Evolutionary conservation across 1,140 invertebrate species (phyloP).

Genomic region (Physella acuta): DNA sequence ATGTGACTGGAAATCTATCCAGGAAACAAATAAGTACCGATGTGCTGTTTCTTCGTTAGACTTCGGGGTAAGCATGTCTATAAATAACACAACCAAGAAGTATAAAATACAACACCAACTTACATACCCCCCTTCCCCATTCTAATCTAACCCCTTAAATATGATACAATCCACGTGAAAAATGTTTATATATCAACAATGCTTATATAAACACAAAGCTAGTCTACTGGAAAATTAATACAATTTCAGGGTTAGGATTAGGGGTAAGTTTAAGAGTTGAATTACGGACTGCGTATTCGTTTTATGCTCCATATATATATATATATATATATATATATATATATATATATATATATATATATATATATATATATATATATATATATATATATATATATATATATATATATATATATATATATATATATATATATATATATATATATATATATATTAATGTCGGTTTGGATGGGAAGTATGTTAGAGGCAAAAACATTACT

Average conservation of each 20-base stretch:
- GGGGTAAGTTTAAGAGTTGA: too few species aligned
- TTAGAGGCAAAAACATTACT: too few species aligned
- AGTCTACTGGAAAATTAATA: neutral
- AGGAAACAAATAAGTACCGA: too few species aligned
- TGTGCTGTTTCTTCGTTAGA: too few species aligned
- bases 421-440: neutral
- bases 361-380: constrained; percentile 5
- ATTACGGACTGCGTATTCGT: neutral
- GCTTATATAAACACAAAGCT: neutral
- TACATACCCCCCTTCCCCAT: neutral
- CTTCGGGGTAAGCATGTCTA: too few species aligned
- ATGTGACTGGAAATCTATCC: too few species aligned
- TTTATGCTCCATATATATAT: too few species aligned
- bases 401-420: neutral
- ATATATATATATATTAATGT: neutral
- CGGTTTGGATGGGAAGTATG: too few species aligned
- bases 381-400: constrained; percentile 5
- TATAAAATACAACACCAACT: too few species aligned
- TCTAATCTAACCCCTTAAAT: neutral
- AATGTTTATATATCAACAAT: neutral
- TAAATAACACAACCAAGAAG: too few species aligned
- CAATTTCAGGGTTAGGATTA: too few species aligned
- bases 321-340: constrained; percentile 3
- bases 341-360: constrained; percentile 5
- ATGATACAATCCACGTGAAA: neutral